Conservation (phyloP, 2,797 vertebrate species). For the Gymnoscopelus braueri region DNA sequence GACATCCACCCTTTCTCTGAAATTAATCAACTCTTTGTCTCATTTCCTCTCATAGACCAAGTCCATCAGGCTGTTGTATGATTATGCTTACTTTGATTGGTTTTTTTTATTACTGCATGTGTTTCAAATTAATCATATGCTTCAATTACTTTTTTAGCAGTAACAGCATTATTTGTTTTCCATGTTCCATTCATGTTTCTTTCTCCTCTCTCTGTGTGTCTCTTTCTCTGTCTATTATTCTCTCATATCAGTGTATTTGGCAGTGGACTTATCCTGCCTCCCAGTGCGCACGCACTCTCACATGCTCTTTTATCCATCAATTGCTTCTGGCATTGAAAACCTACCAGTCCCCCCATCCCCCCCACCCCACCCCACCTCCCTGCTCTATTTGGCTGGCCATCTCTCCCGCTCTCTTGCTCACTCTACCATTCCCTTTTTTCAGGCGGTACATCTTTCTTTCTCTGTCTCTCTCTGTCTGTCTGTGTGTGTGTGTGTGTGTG, state of each 20-base stretch:
- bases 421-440: background rate
- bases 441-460: background rate
- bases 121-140: no score
- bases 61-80: no score
- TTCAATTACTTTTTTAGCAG: no score
- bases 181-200: background rate
- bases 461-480: slow-evolving; percentile 20
- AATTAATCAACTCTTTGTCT: background rate
- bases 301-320: slow-evolving; percentile 66
- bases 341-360: slow-evolving; percentile 36
- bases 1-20: no score
- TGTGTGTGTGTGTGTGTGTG: no score
- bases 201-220: background rate
- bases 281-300: slow-evolving; percentile 48
- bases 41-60: background rate
- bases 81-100: no score
- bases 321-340: slow-evolving; percentile 41
- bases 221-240: slow-evolving; percentile 13
- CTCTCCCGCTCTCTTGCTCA: background rate
- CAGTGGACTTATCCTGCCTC: slow-evolving; percentile 41
- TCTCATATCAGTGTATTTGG: slow-evolving; percentile 59
- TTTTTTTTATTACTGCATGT: no score
- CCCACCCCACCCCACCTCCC: slow-evolving; percentile 64
- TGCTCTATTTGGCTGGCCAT: slow-evolving; percentile 48
- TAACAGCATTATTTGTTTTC: no score